Evolutionary conservation across 2,797 vertebrate species (phyloP).

Genomic region (Potorous gilbertii): DNA sequence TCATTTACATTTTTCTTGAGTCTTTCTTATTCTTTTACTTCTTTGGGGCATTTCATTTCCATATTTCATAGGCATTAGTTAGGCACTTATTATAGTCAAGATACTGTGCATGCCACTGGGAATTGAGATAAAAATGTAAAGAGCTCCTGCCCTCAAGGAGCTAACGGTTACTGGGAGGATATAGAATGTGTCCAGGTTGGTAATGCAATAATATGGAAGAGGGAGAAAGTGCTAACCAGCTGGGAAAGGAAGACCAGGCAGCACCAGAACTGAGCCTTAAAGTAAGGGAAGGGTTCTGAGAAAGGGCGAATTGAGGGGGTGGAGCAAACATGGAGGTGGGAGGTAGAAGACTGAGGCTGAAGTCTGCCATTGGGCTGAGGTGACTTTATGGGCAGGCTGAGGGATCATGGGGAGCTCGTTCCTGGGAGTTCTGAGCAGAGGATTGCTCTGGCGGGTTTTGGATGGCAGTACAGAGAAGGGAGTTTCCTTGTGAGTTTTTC

Average conservation of each 20-base stretch:
- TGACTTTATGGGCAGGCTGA: not conserved
- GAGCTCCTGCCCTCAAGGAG: too few species aligned
- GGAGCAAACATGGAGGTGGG: not conserved
- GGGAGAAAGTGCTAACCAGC: too few species aligned
- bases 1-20: not conserved
- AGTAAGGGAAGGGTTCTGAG: not conserved
- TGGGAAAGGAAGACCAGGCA: too few species aligned
- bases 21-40: not conserved
- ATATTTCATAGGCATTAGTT: not conserved
- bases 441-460: not conserved
- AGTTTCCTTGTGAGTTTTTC: too few species aligned
- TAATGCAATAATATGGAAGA: too few species aligned
- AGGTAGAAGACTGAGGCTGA: not conserved
- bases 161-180: too few species aligned
- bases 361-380: not conserved
- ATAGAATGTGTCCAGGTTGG: too few species aligned
- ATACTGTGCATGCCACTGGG: not conserved
- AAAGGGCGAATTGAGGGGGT: not conserved
- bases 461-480: not conserved
- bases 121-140: not conserved
- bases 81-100: not conserved
- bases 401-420: not conserved
- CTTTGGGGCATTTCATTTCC: not conserved
- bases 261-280: not conserved
- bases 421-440: not conserved